Base-by-base conservation (phyloP, 2,113 vertebrate species). In the Romanogobio albipinnatus region DNA sequence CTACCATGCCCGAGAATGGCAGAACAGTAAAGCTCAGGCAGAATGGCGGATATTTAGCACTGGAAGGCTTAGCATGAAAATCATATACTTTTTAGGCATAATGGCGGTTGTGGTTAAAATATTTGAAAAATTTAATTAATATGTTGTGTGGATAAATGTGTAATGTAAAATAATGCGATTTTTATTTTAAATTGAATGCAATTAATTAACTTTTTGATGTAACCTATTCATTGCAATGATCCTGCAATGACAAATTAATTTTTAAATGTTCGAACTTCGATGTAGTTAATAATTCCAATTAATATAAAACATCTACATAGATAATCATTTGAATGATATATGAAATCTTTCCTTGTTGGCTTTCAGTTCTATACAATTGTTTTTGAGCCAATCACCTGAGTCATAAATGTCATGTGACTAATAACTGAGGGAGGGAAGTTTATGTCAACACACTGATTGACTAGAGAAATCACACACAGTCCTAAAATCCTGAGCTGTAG, bases 21-120 rank as follows among this genome's bases (percentile, higher is more conserved):
- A 79, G 13, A 45, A 26, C 8, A 6, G 17, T 17, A 17, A 24
- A 80, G 59, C 77, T 64, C 39, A 13, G 39, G 39, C 56, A 61
- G 76, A 79, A 79, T 61, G 76, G 5, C 76, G 64, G 77, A 80
- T 80, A 64, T 64, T 80, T 47, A 10, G 36, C 77, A 62, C 77
- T 64, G 39, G 77, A 80, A 80, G 77, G 39, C 77, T 64, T 80
- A 62, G 58, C 58, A n/a, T 71, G 22, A 14, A 73, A 47, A 47
- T 73, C 5, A 47, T 73, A n/a, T 45, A n/a, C 39, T 73, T 47
- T 73, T 73, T 47, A 45, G 39, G 11, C 39, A 24, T 47, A 5
- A 45, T 24, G 39, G 47, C 8, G 10, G 39, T 45, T 71, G 11
- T 22, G 5, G 10, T 45, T 45, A 13, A 24, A 24, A 73, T 47